Evolutionary conservation across 2,113 vertebrate genomes (phyloP).

Genomic region (Castor canadensis): DNA sequence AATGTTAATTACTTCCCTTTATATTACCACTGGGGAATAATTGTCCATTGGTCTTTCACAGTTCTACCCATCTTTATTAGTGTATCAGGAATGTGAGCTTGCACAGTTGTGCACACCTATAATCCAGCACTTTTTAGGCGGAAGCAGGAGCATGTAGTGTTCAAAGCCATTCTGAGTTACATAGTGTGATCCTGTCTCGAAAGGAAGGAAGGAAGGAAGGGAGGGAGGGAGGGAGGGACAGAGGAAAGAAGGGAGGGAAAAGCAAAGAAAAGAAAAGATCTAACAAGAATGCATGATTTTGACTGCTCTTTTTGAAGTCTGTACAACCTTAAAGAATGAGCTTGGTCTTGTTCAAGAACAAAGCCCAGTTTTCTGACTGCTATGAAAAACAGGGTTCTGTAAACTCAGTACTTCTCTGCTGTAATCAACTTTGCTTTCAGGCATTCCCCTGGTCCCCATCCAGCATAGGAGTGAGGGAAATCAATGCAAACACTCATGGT

Average conservation of each 20-base stretch:
- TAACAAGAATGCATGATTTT: neutral
- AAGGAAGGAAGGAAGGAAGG: no score
- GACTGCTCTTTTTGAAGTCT: neutral
- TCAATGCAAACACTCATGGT: neutral
- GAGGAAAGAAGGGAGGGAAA: no score
- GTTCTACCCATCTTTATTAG: neutral
- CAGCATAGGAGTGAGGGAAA: neutral
- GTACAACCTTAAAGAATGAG: neutral
- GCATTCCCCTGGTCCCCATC: neutral
- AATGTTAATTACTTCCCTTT: neutral
- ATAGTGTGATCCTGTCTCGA: no score
- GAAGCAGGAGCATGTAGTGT: neutral
- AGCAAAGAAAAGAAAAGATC: no score
- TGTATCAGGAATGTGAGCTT: neutral
- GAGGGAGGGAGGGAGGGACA: no score
- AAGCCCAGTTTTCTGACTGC: no score
- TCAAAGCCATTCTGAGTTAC: no score
- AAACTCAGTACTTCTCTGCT: neutral
- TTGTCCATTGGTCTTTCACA: no score
- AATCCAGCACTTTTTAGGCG: neutral
- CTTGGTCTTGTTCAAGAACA: no score
- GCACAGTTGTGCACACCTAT: no score
- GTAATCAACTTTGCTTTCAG: fast-evolving
- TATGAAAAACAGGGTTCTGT: neutral
- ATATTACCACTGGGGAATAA: no score